Conservation (phyloP, 1,140 invertebrate species). For the Mactra quadrangularis region DNA sequence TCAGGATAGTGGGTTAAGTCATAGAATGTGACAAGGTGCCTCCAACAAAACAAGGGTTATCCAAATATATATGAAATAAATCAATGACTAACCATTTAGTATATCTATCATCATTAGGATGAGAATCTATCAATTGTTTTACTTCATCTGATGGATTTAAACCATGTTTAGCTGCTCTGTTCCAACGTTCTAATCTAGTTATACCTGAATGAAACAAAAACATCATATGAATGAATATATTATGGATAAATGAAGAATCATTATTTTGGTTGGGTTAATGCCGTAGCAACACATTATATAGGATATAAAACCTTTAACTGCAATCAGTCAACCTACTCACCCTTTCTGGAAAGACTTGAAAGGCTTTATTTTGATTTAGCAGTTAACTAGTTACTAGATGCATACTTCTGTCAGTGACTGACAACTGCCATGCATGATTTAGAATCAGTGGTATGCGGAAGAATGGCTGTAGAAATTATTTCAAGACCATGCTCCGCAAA, state of each 20-base stretch:
- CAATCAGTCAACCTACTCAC: background rate
- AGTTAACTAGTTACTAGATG: no score
- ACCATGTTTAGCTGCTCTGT: constrained; percentile 78
- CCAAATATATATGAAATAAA: no score
- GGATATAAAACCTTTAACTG: background rate
- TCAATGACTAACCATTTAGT: constrained; percentile 74
- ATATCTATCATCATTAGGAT: constrained; percentile 67
- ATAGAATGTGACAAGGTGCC: no score
- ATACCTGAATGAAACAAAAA: constrained; percentile 67
- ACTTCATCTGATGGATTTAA: constrained; percentile 74
- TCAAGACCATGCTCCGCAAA: no score
- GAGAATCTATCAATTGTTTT: constrained; percentile 66
- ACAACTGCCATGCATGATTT: no score
- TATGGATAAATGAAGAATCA: background rate
- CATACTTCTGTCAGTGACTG: no score
- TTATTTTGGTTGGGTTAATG: no score
- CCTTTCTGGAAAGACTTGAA: background rate
- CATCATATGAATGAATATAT: background rate
- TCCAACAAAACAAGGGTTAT: no score
- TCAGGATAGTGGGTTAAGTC: no score
- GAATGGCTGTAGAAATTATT: no score
- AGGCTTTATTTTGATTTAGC: background rate
- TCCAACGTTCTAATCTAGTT: constrained; percentile 77
- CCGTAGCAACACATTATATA: no score
- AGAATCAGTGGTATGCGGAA: no score